These are phyloP conservation scores for Trachelus troglodyta DNA, from an alignment of 2,888 invertebrate species.

Conservation along the genomic window DNA sequence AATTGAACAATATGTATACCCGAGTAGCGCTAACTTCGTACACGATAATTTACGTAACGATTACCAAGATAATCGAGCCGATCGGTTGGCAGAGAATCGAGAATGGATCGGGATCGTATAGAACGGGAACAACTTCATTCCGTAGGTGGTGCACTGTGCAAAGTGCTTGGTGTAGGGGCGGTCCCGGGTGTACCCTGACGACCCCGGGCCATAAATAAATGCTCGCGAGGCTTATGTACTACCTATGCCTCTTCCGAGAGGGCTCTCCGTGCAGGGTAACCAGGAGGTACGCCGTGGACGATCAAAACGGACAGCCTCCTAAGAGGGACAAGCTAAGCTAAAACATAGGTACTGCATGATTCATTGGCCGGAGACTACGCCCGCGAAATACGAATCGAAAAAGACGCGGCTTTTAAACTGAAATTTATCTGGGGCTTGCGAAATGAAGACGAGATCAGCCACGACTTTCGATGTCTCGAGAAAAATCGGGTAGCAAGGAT, in stretches of 20 bases:
- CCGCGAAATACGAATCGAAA: neutral
- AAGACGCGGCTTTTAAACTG: neutral
- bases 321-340: conserved; percentile 38
- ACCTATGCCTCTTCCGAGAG: conserved; percentile 34
- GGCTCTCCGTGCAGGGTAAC: conserved; percentile 43
- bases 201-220: conserved; percentile 66
- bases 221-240: conserved; percentile 53
- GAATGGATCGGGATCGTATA: conserved; percentile 29
- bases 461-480: neutral
- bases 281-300: conserved; percentile 60
- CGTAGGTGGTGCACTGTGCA: conserved; percentile 51
- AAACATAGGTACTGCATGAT: conserved; percentile 55
- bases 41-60: neutral
- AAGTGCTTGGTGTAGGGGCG: conserved; percentile 56
- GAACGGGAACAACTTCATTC: conserved; percentile 52
- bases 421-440: neutral
- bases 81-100: conserved; percentile 33
- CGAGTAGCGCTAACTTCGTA: neutral
- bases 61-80: conserved; percentile 1
- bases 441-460: neutral
- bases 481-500: neutral
- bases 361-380: conserved; percentile 35
- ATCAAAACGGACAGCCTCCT: conserved; percentile 63
- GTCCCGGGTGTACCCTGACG: conserved; percentile 57
- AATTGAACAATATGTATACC: neutral